Evolutionary conservation across 2,888 invertebrate species (phyloP), one percentile per base, ranked within the genome.

Genomic region (Smittia sp.): DNA sequence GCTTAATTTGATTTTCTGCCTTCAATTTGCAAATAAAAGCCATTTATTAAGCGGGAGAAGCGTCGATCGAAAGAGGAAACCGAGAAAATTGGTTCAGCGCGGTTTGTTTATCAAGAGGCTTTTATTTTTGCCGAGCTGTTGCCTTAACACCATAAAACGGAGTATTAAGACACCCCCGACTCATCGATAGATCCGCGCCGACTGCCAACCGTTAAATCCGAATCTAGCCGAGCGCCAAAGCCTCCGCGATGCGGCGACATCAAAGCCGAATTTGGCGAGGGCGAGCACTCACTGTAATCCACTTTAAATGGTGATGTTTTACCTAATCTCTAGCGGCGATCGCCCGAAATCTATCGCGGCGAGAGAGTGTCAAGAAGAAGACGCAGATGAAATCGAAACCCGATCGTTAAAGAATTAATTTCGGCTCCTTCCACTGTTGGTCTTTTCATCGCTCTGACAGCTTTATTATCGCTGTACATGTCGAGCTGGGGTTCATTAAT

Each of bases 31-130:
- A 54, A 24, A 25, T 27, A 69, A 54, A 69, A 41, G 24, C 67
- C 52, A 32, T 69, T 41, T 32, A 54, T 69, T 46, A 58, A 58
- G 9, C 7, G n/a, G 22, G 22, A 18, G 2, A 18, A 58, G 18
- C 20, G 22, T 7, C 7, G 58, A 58, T 46, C 52, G 20, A 18
- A 32, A 32, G 41, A 41, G n/a, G 24, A 20, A 67, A 24, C 13
- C 18, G 41, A 11, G 13, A 67, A 41, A 69, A 69, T 69, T 69
- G 52, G 69, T 54, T 69, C 69, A 58, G 54, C 15, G 58, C 20
- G 68, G 46, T 68, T 68, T 68, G 68, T 68, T 68, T 68, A 46
- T 68, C 15, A 65, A 65, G 18, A 46, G 9, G 46, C 15, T 46
- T 46, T 46, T 15, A n/a, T 46, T 46, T 46, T 46, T n/a, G 46